These are phyloP conservation scores for Papilio helenus DNA, from an alignment of 1,140 invertebrate species.

Conservation along the genomic window DNA sequence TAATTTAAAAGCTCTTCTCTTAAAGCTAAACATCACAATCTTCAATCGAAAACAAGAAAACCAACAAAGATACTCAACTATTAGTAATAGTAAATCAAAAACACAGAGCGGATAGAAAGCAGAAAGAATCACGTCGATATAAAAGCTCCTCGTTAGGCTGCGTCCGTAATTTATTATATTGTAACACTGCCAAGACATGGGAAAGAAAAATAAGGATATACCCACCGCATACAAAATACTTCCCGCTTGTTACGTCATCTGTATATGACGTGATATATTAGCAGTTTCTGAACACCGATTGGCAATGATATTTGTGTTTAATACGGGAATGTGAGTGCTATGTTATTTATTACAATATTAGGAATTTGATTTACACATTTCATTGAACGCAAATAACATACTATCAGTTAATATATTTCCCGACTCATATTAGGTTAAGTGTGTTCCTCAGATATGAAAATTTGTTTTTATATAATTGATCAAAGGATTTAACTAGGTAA, in stretches of 20 bases:
- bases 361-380: neutral
- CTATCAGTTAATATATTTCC: too few relatives aligned
- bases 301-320: neutral
- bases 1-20: neutral
- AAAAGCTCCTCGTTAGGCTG: constrained; percentile 59
- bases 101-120: constrained; percentile 41
- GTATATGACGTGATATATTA: neutral
- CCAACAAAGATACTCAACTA: constrained; percentile 4
- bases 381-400: neutral
- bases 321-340: neutral
- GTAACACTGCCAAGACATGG: constrained; percentile 55
- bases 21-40: constrained; percentile 17
- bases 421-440: too few relatives aligned
- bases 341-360: neutral
- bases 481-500: too few relatives aligned
- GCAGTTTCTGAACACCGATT: neutral
- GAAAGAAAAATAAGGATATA: constrained; percentile 49
- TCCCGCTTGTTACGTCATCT: constrained; percentile 2
- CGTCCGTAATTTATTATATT: constrained; percentile 65
- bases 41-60: constrained; percentile 38
- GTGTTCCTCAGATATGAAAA: too few relatives aligned
- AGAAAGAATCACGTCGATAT: constrained; percentile 53
- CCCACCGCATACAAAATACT: constrained; percentile 44
- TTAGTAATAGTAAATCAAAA: constrained; percentile 50
- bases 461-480: too few relatives aligned